Conservation (phyloP, 2,113 vertebrate species). For the cattle (Bos taurus) region ARS-UCD2.0 NC_037331.1:93872001-93872500, state of each 20-base stretch:
- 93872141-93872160: not conserved
- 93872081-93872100: not conserved
- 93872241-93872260: not conserved
- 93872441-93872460: conserved; percentile 1
- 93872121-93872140: not conserved
- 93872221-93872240: not conserved
- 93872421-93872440: not conserved
- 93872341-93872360: not conserved
- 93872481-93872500: not conserved
- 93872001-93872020: not conserved
- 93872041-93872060: conserved; percentile 1
- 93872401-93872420: not conserved
- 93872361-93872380: conserved; percentile 10
- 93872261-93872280: not conserved
- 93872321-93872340: not conserved
- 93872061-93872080: not conserved
- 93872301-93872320: not conserved
- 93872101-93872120: not conserved
- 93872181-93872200: not conserved
- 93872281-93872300: not conserved
- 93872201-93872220: not conserved
- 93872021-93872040: not conserved
- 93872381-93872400: not conserved
- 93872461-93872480: conserved; percentile 9
- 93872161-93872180: not conserved